These are phyloP conservation scores for Sylvietta virens DNA, from an alignment of 2,113 vertebrate genomes.

Conservation along the genomic window DNA sequence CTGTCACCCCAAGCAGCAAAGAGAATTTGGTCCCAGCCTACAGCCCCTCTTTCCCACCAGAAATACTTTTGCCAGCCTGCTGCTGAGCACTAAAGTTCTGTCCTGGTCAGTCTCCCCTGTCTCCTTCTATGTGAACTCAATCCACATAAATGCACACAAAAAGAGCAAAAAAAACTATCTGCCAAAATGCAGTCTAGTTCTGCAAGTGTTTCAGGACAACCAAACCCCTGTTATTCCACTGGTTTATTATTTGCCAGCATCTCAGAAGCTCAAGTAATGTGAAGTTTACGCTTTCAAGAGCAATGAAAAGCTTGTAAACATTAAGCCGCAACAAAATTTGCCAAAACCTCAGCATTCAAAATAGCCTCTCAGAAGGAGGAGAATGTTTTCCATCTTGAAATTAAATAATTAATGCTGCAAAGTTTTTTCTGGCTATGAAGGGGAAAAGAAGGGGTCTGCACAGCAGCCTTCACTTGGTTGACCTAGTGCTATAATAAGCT, in stretches of 20 bases:
- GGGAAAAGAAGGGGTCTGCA: not conserved
- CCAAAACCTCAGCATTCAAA: constrained; percentile 3
- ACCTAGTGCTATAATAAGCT: not conserved
- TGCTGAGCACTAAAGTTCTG: not conserved
- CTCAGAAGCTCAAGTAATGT: not conserved
- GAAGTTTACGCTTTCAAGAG: constrained; percentile 6
- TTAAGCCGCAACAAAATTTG: not conserved
- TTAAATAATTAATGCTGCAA: not conserved
- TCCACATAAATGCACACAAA: not conserved
- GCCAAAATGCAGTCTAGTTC: not conserved
- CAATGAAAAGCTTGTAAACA: constrained; percentile 13
- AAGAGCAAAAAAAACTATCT: not conserved
- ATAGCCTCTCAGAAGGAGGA: not conserved
- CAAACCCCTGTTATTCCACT: not conserved
- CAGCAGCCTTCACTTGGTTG: not conserved
- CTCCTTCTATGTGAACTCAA: not conserved
- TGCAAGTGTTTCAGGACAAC: not conserved
- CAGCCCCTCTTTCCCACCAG: too few species aligned
- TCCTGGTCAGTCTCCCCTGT: not conserved
- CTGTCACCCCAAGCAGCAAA: not conserved
- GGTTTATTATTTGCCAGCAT: not conserved
- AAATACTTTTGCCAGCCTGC: not conserved
- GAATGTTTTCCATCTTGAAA: not conserved
- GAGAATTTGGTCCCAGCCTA: not conserved
- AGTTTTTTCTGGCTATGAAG: not conserved